Evolutionary conservation across 2,797 vertebrate species (phyloP).

Genomic region (Clarias pachynema): DNA sequence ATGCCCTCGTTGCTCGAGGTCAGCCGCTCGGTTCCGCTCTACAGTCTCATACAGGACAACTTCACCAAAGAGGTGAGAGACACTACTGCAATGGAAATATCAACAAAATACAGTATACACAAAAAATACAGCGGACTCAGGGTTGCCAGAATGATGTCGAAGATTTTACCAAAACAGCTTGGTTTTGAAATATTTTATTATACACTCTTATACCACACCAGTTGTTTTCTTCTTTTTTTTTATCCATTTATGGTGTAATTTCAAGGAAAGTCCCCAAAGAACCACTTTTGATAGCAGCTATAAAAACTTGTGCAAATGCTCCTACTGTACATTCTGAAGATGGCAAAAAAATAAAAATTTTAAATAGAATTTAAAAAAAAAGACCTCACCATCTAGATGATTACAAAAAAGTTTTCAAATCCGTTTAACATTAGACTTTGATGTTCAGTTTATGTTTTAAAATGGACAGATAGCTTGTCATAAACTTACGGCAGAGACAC

Average conservation of each 20-base stretch:
- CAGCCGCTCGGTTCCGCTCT: conserved; percentile 88
- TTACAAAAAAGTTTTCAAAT: neutral
- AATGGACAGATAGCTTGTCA: too few relatives aligned
- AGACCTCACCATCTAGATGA: neutral
- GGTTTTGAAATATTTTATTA: neutral
- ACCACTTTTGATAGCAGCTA: neutral
- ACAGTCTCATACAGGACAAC: conserved; percentile 93
- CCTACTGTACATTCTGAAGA: too few relatives aligned
- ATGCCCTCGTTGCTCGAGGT: conserved; percentile 91
- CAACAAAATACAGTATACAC: neutral
- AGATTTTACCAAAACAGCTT: neutral
- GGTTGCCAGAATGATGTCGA: neutral
- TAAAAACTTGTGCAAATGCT: neutral
- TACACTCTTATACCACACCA: neutral
- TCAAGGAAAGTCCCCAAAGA: neutral
- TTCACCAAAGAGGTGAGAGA: conserved; percentile 89
- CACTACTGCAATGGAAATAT: neutral
- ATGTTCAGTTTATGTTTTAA: too few relatives aligned
- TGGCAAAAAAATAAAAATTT: neutral
- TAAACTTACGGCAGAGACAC: too few relatives aligned
- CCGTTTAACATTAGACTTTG: neutral
- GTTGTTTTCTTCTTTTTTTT: too few relatives aligned
- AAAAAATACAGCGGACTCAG: neutral
- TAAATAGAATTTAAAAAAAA: too few relatives aligned
- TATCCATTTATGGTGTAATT: too few relatives aligned